Evolutionary conservation across 1,140 invertebrate species (phyloP).

Genomic region (Tetragnatha versicolor): DNA sequence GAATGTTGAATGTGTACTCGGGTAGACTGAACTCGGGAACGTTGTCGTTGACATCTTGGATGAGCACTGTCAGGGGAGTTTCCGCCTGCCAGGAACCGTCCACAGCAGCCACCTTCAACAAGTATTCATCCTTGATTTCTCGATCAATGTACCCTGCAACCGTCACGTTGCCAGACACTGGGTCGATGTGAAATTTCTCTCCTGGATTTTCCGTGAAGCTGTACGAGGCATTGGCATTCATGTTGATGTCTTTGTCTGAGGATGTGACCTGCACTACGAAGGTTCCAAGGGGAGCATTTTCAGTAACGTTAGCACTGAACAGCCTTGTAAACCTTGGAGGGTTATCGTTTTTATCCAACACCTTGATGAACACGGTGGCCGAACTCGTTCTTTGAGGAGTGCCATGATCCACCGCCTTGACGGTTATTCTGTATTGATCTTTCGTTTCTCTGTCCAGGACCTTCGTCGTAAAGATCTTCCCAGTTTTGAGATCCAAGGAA

Average conservation of each 20-base stretch:
- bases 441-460: slow-evolving; percentile 87
- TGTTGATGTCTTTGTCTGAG: slow-evolving; percentile 84
- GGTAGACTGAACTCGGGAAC: slow-evolving; percentile 88
- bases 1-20: slow-evolving; percentile 88
- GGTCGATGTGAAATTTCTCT: slow-evolving; percentile 88
- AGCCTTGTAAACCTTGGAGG: slow-evolving; percentile 89
- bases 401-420: slow-evolving; percentile 88
- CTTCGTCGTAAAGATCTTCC: slow-evolving; percentile 84
- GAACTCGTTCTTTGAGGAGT: slow-evolving; percentile 81
- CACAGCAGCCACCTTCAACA: slow-evolving; percentile 83
- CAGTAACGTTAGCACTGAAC: slow-evolving; percentile 93
- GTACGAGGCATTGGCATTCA: slow-evolving; percentile 88
- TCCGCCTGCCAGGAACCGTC: slow-evolving; percentile 89
- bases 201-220: slow-evolving; percentile 86
- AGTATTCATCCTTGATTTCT: slow-evolving; percentile 89
- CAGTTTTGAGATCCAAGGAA: slow-evolving; percentile 78
- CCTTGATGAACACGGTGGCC: slow-evolving; percentile 81
- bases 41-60: slow-evolving; percentile 95
- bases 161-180: slow-evolving; percentile 87
- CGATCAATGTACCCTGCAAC: slow-evolving; percentile 83
- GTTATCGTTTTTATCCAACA: slow-evolving; percentile 94
- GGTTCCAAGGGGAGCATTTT: slow-evolving; percentile 90
- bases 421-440: slow-evolving; percentile 80
- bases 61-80: slow-evolving; percentile 88
- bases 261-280: slow-evolving; percentile 93